These are phyloP conservation scores for Conistra vaccinii DNA, from an alignment of 2,888 invertebrate species.

Conservation along the genomic window DNA sequence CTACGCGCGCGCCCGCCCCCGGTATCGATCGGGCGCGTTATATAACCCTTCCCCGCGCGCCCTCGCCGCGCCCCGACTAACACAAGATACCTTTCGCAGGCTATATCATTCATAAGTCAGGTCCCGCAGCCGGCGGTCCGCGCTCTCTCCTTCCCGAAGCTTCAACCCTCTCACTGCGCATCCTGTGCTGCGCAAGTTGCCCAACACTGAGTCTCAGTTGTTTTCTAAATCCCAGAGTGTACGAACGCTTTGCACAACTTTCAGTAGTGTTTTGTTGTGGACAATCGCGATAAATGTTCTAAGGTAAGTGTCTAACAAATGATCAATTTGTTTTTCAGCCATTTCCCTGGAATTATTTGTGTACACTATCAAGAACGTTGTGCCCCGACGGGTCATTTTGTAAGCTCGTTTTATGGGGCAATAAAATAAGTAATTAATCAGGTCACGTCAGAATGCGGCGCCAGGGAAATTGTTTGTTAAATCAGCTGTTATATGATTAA, in stretches of 20 bases:
- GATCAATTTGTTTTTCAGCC: slow-evolving; percentile 30
- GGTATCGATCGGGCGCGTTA: slow-evolving; percentile 86
- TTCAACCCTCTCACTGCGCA: slow-evolving; percentile 75
- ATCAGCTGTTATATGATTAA: slow-evolving; percentile 38
- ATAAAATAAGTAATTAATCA: slow-evolving; percentile 64
- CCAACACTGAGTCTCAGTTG: slow-evolving; percentile 81
- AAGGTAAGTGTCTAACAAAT: slow-evolving; percentile 77
- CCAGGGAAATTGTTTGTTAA: slow-evolving; percentile 53
- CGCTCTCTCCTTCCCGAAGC: slow-evolving; percentile 52
- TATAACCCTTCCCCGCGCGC: slow-evolving; percentile 79
- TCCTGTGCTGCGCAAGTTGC: slow-evolving; percentile 64
- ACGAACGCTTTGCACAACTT: slow-evolving; percentile 69
- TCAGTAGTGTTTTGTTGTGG: slow-evolving; percentile 79
- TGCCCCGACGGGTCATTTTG: background rate
- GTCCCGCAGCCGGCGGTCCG: slow-evolving; percentile 75
- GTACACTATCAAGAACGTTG: background rate
- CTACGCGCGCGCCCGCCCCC: slow-evolving; percentile 76
- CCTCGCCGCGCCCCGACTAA: slow-evolving; percentile 65
- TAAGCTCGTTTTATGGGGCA: slow-evolving; percentile 47
- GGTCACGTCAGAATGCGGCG: slow-evolving; percentile 53
- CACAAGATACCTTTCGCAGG: slow-evolving; percentile 73
- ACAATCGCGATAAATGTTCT: slow-evolving; percentile 82
- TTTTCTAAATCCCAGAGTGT: slow-evolving; percentile 72
- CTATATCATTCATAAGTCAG: slow-evolving; percentile 81
- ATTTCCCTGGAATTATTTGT: slow-evolving; percentile 2